These are phyloP conservation scores for Laspeyria flexula DNA, from an alignment of 2,888 invertebrate species.

Conservation along the genomic window DNA sequence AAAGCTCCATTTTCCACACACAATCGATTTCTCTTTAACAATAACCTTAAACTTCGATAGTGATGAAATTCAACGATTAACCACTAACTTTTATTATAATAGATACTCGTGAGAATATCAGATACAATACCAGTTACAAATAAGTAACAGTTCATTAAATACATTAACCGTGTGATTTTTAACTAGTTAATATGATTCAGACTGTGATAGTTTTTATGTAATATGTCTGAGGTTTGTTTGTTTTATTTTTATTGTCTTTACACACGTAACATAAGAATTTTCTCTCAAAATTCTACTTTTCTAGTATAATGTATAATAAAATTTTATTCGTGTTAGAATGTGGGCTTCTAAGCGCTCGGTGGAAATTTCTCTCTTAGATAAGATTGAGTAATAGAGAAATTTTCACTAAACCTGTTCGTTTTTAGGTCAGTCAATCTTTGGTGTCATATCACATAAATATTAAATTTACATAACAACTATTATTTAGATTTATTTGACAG, in stretches of 20 bases:
- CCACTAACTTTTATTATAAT: slow-evolving; percentile 7
- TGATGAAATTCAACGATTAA: slow-evolving; percentile 19
- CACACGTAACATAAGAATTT: slow-evolving; percentile 1
- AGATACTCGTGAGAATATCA: slow-evolving; percentile 26
- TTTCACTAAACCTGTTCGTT: slow-evolving; percentile 9
- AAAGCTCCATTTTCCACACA: background rate
- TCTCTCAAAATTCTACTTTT: slow-evolving; percentile 1
- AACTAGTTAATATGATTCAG: slow-evolving; percentile 1
- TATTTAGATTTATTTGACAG: background rate
- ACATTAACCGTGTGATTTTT: slow-evolving; percentile 12
- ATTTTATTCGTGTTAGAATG: slow-evolving; percentile 1
- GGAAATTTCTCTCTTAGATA: slow-evolving; percentile 1
- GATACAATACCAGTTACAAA: slow-evolving; percentile 17
- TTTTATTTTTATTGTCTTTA: background rate
- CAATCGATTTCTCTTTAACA: slow-evolving; percentile 23
- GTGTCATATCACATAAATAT: background rate
- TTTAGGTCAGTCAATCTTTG: slow-evolving; percentile 7
- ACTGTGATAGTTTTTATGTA: background rate
- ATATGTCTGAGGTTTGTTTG: slow-evolving; percentile 2
- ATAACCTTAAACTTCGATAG: slow-evolving; percentile 23
- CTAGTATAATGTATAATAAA: background rate
- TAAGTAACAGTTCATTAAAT: slow-evolving; percentile 19
- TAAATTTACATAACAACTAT: background rate
- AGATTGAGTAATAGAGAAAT: slow-evolving; percentile 10
- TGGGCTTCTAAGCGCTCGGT: background rate